Percentiles rank a stretch among this genome's conserved stretches.
Evolutionary conservation across 2,797 vertebrate species (phyloP).

Genomic region (Pristis pectinata): DNA sequence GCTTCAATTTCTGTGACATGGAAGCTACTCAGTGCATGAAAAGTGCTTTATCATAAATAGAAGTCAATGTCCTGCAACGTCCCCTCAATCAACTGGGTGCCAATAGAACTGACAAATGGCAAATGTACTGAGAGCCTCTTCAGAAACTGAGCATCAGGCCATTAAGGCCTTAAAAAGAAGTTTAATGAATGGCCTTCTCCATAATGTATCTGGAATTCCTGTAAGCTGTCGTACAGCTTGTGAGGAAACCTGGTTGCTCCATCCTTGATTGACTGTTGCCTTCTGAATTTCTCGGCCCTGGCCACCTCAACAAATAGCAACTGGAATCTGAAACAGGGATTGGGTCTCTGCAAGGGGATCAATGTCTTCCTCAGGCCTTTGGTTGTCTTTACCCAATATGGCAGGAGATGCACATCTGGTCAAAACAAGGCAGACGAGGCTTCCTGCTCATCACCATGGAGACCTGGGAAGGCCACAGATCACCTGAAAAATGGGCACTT

Average conservation of each 20-base stretch:
- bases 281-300: not conserved
- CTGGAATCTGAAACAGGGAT: not conserved
- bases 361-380: not conserved
- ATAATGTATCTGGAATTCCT: not conserved
- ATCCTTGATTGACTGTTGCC: not conserved
- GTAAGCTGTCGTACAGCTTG: not conserved
- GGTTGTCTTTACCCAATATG: not conserved
- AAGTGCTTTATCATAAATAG: no score
- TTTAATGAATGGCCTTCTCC: not conserved
- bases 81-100: no score
- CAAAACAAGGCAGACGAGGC: not conserved
- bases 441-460: not conserved
- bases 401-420: not conserved
- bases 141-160: not conserved
- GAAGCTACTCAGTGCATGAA: no score
- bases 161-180: not conserved
- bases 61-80: no score
- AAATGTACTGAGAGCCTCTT: not conserved
- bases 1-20: no score
- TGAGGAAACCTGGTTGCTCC: not conserved
- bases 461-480: not conserved
- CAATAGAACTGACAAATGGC: not conserved
- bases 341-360: not conserved
- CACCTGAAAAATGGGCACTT: not conserved
- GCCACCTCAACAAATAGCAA: not conserved